Conservation (phyloP, 2,113 vertebrate genomes). For the Sinocyclocheilus anophthalmus region DNA sequence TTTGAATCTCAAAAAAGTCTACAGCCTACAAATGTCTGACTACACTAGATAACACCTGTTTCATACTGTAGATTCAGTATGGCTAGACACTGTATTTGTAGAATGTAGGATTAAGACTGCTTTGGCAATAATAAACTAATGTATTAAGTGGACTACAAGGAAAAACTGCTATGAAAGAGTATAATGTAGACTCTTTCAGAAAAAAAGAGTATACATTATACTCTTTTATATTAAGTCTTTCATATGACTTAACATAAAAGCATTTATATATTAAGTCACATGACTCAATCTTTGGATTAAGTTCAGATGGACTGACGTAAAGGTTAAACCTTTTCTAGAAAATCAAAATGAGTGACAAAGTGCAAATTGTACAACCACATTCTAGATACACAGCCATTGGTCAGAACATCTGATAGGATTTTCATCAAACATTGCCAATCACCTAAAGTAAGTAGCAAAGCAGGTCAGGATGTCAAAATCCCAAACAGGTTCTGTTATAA, state of each 20-base stretch:
- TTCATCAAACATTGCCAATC: not conserved
- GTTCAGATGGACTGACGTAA: not conserved
- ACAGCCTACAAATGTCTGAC: too few relatives aligned
- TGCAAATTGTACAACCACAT: not conserved
- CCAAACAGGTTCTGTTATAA: slow-evolving; percentile 1
- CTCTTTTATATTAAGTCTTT: too few relatives aligned
- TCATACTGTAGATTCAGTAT: too few relatives aligned
- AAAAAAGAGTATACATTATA: not conserved
- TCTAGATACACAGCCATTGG: not conserved
- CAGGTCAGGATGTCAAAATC: slow-evolving; percentile 7
- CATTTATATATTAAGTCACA: not conserved
- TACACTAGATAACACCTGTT: too few relatives aligned
- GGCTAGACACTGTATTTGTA: too few relatives aligned
- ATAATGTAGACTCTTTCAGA: not conserved
- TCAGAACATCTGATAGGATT: not conserved
- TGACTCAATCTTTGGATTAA: not conserved
- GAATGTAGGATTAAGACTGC: not conserved
- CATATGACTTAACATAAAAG: too few relatives aligned
- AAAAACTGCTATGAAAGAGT: too few relatives aligned
- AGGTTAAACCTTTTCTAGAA: not conserved
- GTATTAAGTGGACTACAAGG: too few relatives aligned
- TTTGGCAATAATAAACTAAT: not conserved
- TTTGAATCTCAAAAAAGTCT: too few relatives aligned
- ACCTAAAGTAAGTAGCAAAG: slow-evolving; percentile 21
- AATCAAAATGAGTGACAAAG: slow-evolving; percentile 7